These are phyloP conservation scores for Therioaphis trifolii DNA, from an alignment of 2,888 invertebrate species.

Conservation along the genomic window DNA sequence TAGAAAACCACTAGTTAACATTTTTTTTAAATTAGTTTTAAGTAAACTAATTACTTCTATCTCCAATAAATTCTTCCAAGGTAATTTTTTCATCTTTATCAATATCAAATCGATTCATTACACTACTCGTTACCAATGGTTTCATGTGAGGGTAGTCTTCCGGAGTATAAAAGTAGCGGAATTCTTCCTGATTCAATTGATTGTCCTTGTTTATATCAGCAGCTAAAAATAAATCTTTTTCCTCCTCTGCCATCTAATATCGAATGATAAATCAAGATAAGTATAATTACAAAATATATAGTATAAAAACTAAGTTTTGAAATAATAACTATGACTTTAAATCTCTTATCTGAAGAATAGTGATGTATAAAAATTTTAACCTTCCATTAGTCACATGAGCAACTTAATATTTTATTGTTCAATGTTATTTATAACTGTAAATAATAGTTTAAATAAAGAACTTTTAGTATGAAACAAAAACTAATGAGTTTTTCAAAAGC, in stretches of 20 bases:
- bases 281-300: not conserved
- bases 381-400: too few species aligned
- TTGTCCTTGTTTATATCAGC: constrained; percentile 89
- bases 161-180: constrained; percentile 90
- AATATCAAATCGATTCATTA: constrained; percentile 85
- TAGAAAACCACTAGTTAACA: too few species aligned
- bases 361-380: too few species aligned
- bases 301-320: not conserved
- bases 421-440: too few species aligned
- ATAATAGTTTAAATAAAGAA: too few species aligned
- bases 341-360: too few species aligned
- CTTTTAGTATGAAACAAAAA: too few species aligned
- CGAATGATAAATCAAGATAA: not conserved
- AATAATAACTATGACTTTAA: too few species aligned
- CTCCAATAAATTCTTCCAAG: constrained; percentile 86
- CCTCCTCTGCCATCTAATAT: constrained; percentile 78
- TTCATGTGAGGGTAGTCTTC: constrained; percentile 93
- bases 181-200: constrained; percentile 80
- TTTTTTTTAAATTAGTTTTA: not conserved
- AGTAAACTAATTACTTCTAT: constrained; percentile 69
- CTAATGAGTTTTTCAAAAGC: too few species aligned
- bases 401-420: not conserved
- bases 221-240: constrained; percentile 84
- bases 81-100: constrained; percentile 86
- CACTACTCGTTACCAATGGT: constrained; percentile 81